These are phyloP conservation scores for Pocillopora grandis DNA, from an alignment of 92 coral and sea anemone species.

Conservation along the genomic window DNA sequence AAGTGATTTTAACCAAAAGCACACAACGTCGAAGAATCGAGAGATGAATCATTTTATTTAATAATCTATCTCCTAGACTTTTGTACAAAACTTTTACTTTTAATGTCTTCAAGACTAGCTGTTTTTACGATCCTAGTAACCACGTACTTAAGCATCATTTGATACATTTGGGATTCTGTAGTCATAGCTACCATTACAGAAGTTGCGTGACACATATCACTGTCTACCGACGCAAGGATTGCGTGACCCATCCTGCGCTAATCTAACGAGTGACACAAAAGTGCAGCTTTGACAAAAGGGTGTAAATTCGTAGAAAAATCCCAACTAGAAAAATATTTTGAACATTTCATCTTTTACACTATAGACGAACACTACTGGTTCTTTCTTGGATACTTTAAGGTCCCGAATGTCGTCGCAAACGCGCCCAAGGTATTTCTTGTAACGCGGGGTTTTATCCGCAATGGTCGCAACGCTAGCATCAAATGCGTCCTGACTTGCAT, in stretches of 20 bases:
- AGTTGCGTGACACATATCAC: not conserved
- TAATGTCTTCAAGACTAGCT: too few species aligned
- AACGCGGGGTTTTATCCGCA: conserved; percentile 74
- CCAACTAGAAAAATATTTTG: conserved; percentile 66
- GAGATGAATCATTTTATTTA: too few species aligned
- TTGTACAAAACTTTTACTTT: too few species aligned
- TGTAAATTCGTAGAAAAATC: not conserved
- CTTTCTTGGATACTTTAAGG: conserved; percentile 67
- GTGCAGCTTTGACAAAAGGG: not conserved
- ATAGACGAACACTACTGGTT: conserved; percentile 82
- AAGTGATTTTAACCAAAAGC: too few species aligned
- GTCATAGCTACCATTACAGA: not conserved
- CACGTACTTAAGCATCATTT: not conserved
- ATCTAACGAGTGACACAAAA: not conserved
- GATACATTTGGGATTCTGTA: not conserved
- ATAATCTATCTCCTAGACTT: too few species aligned
- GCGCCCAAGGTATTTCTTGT: conserved; percentile 68
- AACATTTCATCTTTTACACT: conserved; percentile 84
- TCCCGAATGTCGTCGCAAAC: conserved; percentile 84
- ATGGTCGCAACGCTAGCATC: conserved; percentile 71
- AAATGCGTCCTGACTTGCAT: conserved; percentile 63
- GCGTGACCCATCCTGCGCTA: not conserved
- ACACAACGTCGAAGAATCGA: too few species aligned
- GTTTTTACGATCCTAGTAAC: not conserved
- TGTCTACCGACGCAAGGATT: not conserved